Evolutionary conservation across 1,140 invertebrate genomes (phyloP).

Genomic region (Pomacea maculata): DNA sequence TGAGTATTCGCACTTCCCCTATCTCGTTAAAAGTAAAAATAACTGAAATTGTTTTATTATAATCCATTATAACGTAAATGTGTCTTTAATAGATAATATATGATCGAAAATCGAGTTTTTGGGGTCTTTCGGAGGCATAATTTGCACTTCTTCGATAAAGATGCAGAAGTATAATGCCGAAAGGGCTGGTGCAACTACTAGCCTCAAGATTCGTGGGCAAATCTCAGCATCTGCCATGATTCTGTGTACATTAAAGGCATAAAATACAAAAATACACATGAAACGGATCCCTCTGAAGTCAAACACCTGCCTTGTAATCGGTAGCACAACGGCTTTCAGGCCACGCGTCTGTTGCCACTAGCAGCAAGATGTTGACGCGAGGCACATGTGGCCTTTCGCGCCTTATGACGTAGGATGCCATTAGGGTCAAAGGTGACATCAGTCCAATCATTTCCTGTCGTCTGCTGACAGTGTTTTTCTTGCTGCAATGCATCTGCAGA

Average conservation of each 20-base stretch:
- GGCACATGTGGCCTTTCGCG: slow-evolving; percentile 36
- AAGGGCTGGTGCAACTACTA: slow-evolving; percentile 1
- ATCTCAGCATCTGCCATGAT: neutral
- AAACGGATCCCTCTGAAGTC: slow-evolving; percentile 1
- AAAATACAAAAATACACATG: slow-evolving; percentile 16
- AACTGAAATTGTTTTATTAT: neutral
- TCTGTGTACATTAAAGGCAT: slow-evolving; percentile 13
- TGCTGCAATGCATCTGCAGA: too few species aligned
- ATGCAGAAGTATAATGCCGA: neutral
- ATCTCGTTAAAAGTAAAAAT: neutral
- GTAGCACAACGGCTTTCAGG: neutral
- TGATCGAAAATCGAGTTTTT: neutral
- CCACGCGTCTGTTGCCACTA: slow-evolving; percentile 11
- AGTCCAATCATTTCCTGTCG: slow-evolving; percentile 30
- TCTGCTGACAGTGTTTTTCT: slow-evolving; percentile 28
- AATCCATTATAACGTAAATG: neutral
- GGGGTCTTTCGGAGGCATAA: neutral
- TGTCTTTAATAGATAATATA: neutral
- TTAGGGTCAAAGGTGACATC: slow-evolving; percentile 39
- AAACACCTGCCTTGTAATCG: slow-evolving; percentile 24
- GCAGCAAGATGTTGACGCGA: slow-evolving; percentile 21
- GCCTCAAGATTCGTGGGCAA: neutral
- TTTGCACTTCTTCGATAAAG: neutral
- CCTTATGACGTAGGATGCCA: slow-evolving; percentile 37
- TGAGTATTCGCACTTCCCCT: neutral